Evolutionary conservation across 1,140 invertebrate species (phyloP), one percentile per base, ranked within the genome.

Genomic region (Onthophagus taurus): DNA sequence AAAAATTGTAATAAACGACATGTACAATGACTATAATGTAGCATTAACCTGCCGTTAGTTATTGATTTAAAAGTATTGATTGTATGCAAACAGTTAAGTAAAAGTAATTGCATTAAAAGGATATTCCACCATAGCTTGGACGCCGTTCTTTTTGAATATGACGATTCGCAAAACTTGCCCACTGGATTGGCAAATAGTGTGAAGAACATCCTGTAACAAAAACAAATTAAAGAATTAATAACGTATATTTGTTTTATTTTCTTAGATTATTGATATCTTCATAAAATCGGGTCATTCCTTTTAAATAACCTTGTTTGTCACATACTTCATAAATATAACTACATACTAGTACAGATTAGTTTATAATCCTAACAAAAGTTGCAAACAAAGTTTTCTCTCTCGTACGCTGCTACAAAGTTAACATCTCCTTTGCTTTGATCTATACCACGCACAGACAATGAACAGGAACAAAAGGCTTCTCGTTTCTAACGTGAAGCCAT

Each of bases 41-140:
- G 31, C 7, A 26, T 7, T 26, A 26, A 26, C 24, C 7, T 7
- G 24, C n/a, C 7, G 24, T n/a, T n/a, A 26, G n/a, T 7, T 26
- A n/a, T 26, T 33, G 9, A 33, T 33, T 33, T 14, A 16, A 33
- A 33, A 12, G 14, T 26, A 26, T 7, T 7, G 24, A 26, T 6
- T 7, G 14, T 17, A 13, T 34, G 19, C 6, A 11, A 34, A 34
- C 16, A 34, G 19, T 4, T 11, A 34, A 34, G 33, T 34, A 18
- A 38, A 21, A 1, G 4, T 20, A 21, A 44, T 12, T 35, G 45
- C 23, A 29, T 37, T 17, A 37, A 85, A 89, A 89, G 87, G 87
- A 90, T 90, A 96, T 89, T 99, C 95, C 58, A 99, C 92, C 89
- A 99, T 95, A 39, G 93, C 93, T 69, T 98, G 95, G 4, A 98